phyloP scores from a whole-genome alignment of 2,888 invertebrate species.

The Ceramica pisi region DNA sequence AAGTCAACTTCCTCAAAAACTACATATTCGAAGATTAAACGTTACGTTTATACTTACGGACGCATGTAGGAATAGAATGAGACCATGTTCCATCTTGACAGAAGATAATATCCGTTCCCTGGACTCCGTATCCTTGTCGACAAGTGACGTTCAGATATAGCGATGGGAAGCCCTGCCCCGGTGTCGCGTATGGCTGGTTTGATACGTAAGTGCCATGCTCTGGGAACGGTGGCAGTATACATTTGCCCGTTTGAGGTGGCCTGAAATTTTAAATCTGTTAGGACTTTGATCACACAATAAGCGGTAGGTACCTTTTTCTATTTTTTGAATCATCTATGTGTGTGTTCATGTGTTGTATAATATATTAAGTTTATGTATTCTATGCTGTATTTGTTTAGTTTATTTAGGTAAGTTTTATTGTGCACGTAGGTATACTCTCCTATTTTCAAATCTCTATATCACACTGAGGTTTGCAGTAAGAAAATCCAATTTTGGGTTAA shows the following conservation, averaged over 20 bases:
- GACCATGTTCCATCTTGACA: slow-evolving; percentile 78
- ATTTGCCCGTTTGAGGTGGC: slow-evolving; percentile 66
- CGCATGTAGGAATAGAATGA: slow-evolving; percentile 62
- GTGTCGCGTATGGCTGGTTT: slow-evolving; percentile 69
- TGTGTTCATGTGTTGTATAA: no score
- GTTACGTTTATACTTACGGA: slow-evolving; percentile 63
- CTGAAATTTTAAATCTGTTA: slow-evolving; percentile 49
- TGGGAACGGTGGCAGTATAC: slow-evolving; percentile 76
- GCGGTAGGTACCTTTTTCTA: neutral
- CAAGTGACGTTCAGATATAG: slow-evolving; percentile 76
- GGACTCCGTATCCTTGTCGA: slow-evolving; percentile 72
- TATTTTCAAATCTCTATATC: no score
- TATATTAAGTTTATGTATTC: no score
- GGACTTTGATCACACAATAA: neutral
- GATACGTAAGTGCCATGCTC: slow-evolving; percentile 74
- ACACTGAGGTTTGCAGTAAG: no score
- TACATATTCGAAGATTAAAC: neutral
- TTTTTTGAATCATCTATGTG: neutral
- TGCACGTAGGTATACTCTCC: no score
- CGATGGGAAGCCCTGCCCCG: slow-evolving; percentile 70
- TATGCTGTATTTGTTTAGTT: no score
- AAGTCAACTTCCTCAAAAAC: neutral
- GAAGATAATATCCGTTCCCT: slow-evolving; percentile 59
- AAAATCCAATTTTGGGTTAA: no score
- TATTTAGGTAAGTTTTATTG: no score